Conservation (phyloP, 2,797 vertebrate species). For the Takifugu ocellatus region DNA sequence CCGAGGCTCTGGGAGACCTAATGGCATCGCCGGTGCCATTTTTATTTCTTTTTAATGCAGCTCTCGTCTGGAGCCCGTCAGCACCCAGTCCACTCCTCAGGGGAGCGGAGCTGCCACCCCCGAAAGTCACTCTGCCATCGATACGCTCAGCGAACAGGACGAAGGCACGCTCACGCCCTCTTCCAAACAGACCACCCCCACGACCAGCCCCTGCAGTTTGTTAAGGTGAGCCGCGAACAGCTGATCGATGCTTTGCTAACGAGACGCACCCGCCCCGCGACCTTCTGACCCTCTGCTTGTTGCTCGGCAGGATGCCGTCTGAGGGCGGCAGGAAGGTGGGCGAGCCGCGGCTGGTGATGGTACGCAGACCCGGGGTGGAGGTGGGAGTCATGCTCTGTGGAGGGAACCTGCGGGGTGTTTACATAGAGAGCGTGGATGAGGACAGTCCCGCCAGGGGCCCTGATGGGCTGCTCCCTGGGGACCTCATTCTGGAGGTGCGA, state of each 20-base stretch:
- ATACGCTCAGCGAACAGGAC: slow-evolving; percentile 95
- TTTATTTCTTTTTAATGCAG: slow-evolving; percentile 53
- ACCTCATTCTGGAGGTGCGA: slow-evolving; percentile 91
- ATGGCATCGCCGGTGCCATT: not conserved
- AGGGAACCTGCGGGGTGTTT: slow-evolving; percentile 93
- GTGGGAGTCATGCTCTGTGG: slow-evolving; percentile 92
- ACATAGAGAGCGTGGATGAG: slow-evolving; percentile 91
- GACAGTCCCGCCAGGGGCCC: slow-evolving; percentile 86
- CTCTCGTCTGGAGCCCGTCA: slow-evolving; percentile 89
- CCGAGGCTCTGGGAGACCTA: not conserved
- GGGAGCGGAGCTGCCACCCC: slow-evolving; percentile 83
- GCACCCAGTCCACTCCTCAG: slow-evolving; percentile 83
- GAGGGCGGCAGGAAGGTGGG: slow-evolving; percentile 78
- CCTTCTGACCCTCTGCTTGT: not conserved
- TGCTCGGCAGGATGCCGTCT: slow-evolving; percentile 74
- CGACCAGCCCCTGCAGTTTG: slow-evolving; percentile 86
- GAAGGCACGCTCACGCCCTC: slow-evolving; percentile 92
- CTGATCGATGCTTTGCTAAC: not conserved
- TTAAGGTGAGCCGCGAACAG: slow-evolving; percentile 68
- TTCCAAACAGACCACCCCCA: slow-evolving; percentile 90
- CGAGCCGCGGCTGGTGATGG: slow-evolving; percentile 82
- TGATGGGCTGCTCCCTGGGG: slow-evolving; percentile 86
- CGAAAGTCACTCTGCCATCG: slow-evolving; percentile 89
- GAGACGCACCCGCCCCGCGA: not conserved
- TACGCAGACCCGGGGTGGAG: slow-evolving; percentile 88